Evolutionary conservation across 2,113 vertebrate species (phyloP), one percentile per base, ranked within the genome.

Genomic region (Cichladusa arquata): DNA sequence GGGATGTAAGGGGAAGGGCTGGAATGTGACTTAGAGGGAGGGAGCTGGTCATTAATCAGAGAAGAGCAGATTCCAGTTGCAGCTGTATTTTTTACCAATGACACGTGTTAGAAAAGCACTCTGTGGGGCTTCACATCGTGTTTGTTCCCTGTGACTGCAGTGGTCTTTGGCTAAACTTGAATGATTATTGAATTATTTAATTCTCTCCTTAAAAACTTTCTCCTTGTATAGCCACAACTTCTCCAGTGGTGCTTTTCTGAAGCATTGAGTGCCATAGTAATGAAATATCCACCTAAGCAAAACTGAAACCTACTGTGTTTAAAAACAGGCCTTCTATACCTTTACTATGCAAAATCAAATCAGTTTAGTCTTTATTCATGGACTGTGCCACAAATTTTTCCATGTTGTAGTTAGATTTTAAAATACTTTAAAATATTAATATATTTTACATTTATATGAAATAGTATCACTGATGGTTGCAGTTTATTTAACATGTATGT

Each of bases 11-110:
- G 90, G 85, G 69, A 96, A 93, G 88, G 92, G 64, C 92, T 93
- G 95, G 93, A 96, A 96, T 96, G 96, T 90, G 86, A 61, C 82
- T 88, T 61, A 20, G 70, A 79, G 81, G 90, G 93, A 90, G 93
- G 86, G 94, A 93, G 61, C 79, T 86, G 90, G 79, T 92, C 90
- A 56, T 96, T 88, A 86, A 85, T 94, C 93, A 96, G 83, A 54
- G 88, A 92, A 80, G 85, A 91, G 71, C 71, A 86, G 84, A 86
- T 78, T 92, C 85, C 72, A 22, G 60, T 65, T 92, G 90, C 84
- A 71, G 85, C 61, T 95, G 94, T 95, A 92, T 94, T 91, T 97
- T 94, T 93, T 90, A 96, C 67, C 2, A 61, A 45, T 94, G 95
- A 93, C 81, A 81, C 28, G 34, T 60, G 65, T 88, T 91, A 82